phyloP scores from a whole-genome alignment of 2,888 invertebrate species.

The Choristoneura rosaceana region DNA sequence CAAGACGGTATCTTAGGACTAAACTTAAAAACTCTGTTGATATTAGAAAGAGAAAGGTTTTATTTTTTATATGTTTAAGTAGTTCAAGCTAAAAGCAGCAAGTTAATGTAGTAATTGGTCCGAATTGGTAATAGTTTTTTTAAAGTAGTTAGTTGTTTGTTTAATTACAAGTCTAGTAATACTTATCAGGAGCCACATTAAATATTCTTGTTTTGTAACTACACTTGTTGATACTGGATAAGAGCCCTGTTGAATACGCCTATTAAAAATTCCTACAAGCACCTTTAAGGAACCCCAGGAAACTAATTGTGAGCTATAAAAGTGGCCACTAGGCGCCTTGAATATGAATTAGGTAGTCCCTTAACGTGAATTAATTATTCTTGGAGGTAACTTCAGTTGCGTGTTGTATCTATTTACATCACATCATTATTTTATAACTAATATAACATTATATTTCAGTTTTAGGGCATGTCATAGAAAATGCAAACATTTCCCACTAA shows the following conservation, averaged over 20 bases:
- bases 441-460: no score
- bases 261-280: constrained; percentile 46
- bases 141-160: neutral
- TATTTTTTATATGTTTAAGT: no score
- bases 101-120: neutral
- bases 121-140: neutral
- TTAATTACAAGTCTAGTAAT: neutral
- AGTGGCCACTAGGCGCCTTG: constrained; percentile 50
- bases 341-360: constrained; percentile 60
- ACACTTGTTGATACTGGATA: constrained; percentile 5
- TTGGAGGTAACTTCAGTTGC: constrained; percentile 50
- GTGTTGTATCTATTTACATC: constrained; percentile 13
- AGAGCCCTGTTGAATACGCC: neutral
- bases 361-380: constrained; percentile 65
- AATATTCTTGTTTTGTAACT: neutral
- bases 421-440: no score
- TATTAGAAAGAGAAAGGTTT: no score
- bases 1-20: no score
- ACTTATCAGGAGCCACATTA: neutral
- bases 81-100: neutral
- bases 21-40: no score
- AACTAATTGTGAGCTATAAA: constrained; percentile 59
- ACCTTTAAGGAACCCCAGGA: constrained; percentile 54
- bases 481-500: no score
- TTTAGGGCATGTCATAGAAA: no score